phyloP scores from a whole-genome alignment of 2,113 vertebrate genomes.

The Podarcis muralis region DNA sequence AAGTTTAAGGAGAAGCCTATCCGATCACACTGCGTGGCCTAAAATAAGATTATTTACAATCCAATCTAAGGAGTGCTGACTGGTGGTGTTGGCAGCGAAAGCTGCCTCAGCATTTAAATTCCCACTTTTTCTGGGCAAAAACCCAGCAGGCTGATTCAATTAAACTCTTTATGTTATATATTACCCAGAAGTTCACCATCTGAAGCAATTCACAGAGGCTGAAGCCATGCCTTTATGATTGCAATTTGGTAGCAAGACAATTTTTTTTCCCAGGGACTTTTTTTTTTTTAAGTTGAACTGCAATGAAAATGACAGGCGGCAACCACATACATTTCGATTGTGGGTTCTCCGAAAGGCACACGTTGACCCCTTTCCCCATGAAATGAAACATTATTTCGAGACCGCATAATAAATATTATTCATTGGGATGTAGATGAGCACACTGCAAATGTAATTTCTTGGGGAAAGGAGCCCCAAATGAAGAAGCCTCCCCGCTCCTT shows the following conservation, averaged over 20 bases:
- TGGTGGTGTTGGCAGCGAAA: slow-evolving; percentile 77
- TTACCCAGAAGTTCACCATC: slow-evolving; percentile 83
- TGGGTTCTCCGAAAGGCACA: slow-evolving; percentile 75
- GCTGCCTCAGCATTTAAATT: slow-evolving; percentile 85
- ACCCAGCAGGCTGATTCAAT: slow-evolving; percentile 84
- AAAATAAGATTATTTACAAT: slow-evolving; percentile 86
- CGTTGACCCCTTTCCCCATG: background rate
- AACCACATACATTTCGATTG: slow-evolving; percentile 69
- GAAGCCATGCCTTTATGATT: slow-evolving; percentile 80
- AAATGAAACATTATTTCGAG: slow-evolving; percentile 80
- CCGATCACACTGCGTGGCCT: slow-evolving; percentile 69
- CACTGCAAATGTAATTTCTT: slow-evolving; percentile 77
- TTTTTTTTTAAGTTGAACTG: slow-evolving; percentile 71
- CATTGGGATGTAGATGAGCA: slow-evolving; percentile 74
- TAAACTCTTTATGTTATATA: slow-evolving; percentile 85
- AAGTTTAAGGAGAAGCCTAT: slow-evolving; percentile 76
- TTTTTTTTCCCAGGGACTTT: slow-evolving; percentile 64
- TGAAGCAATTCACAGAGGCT: slow-evolving; percentile 75
- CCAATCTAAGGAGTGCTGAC: slow-evolving; percentile 85
- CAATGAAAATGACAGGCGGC: slow-evolving; percentile 76
- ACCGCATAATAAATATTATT: slow-evolving; percentile 80
- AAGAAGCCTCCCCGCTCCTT: slow-evolving; percentile 56
- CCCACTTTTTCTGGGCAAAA: slow-evolving; percentile 84
- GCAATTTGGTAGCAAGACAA: slow-evolving; percentile 82
- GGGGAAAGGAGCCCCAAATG: slow-evolving; percentile 64